Evolutionary conservation across 1,140 invertebrate genomes (phyloP), one percentile per base, ranked within the genome.

Genomic region (Lethrus apterus): DNA sequence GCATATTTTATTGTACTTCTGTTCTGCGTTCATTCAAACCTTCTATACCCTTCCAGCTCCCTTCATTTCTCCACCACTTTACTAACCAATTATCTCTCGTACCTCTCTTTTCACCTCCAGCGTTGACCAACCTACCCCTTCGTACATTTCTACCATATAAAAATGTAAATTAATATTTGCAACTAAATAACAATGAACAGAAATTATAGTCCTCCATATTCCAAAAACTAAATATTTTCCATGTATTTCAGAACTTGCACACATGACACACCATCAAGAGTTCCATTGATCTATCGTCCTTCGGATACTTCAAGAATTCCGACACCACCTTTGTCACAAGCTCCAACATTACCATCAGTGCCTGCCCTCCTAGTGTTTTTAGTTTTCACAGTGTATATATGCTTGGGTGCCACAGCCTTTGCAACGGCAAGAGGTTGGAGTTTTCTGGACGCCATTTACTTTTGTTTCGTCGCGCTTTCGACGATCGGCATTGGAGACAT

Each of bases 401-500:
- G 78, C 50, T 63, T 81, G 1, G 85, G 84, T 5, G 85, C 84
- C 0, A 72, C 74, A 4, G 72, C 81, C 35, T 86, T 86, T 64
- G 82, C 80, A 3, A 68, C 77, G 2, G 81, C 79, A 75, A 81
- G 82, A 57, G 77, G 80, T 36, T 89, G 86, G 86, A 82, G 76
- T 15, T 83, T 88, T 56, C 72, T 90, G 17, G 86, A 92, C 59
- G 83, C 85, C 0, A 80, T 83, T 13, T 92, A 92, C 66, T 91
- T 90, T 65, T 89, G 87, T 62, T 92, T 92, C 64, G 85, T 90
- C 20, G 88, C 89, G 0, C 72, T 92, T 36, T 83, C 85, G 0
- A 92, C 89, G 0, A 90, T 92, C 31, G 88, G 88, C 10, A 87
- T 92, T 49, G 86, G 86, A 3, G 88, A 92, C 57, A 80, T 86